Conservation (phyloP, 2,797 vertebrate genomes). For the Mus minutoides region DNA sequence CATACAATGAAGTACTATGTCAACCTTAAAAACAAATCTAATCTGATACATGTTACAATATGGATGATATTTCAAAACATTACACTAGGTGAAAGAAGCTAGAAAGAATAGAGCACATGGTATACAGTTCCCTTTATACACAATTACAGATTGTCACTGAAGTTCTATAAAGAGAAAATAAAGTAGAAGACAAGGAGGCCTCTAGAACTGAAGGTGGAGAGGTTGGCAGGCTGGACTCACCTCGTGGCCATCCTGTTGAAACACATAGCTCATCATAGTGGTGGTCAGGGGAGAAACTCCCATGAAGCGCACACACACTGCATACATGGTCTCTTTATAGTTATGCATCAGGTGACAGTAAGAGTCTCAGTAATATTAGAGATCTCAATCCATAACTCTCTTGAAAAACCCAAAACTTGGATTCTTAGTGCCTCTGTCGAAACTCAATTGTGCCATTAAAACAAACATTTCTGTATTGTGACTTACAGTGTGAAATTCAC, state of each 20-base stretch:
- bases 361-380: background rate
- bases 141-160: background rate
- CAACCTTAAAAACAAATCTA: background rate
- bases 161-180: background rate
- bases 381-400: background rate
- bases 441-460: slow-evolving; percentile 24
- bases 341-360: background rate
- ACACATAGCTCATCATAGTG: fast-evolving
- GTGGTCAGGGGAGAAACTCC: background rate
- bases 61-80: background rate
- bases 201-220: fast-evolving
- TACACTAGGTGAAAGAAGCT: background rate
- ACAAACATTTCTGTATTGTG: background rate
- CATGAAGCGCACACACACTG: fast-evolving
- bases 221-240: too few relatives aligned
- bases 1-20: background rate
- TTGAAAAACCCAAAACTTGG: background rate
- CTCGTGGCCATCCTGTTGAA: background rate
- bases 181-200: background rate
- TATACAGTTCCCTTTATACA: background rate
- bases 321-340: background rate
- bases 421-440: background rate
- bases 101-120: background rate
- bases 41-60: background rate
- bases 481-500: background rate